Evolutionary conservation across 2,888 invertebrate genomes (phyloP).

Genomic region (Diplazon laetatorius): DNA sequence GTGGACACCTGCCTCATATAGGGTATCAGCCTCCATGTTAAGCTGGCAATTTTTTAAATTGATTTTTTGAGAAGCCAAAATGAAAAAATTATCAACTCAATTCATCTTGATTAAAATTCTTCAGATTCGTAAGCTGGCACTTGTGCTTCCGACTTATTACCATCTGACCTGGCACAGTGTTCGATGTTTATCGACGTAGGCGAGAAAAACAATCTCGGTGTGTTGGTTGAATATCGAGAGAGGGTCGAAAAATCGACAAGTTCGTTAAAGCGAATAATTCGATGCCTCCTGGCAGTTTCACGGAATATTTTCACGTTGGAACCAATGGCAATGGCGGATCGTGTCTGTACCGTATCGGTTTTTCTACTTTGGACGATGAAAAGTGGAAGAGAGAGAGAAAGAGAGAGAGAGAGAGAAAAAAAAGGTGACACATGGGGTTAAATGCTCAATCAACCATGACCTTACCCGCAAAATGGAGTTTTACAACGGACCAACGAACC

Average conservation of each 20-base stretch:
- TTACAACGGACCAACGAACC: conserved; percentile 6
- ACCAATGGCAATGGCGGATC: neutral
- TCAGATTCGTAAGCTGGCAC: too few species aligned
- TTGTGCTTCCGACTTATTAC: conserved; percentile 16
- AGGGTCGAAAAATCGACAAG: conserved; percentile 10
- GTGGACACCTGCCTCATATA: too few species aligned
- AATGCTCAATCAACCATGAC: conserved; percentile 20
- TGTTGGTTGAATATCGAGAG: neutral
- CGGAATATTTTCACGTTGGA: conserved; percentile 18
- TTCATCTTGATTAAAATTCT: too few species aligned
- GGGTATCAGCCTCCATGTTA: too few species aligned
- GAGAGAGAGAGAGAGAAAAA: too few species aligned
- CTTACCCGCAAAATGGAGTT: conserved; percentile 7
- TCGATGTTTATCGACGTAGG: conserved; percentile 54
- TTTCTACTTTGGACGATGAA: neutral
- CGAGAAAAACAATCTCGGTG: conserved; percentile 26
- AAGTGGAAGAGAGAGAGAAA: too few species aligned
- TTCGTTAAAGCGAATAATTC: conserved; percentile 44
- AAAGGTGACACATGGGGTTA: neutral
- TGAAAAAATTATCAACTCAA: too few species aligned
- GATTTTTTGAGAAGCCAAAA: too few species aligned
- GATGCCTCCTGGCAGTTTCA: neutral
- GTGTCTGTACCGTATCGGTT: conserved; percentile 1
- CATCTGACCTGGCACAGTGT: neutral
- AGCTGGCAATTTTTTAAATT: too few species aligned